Evolutionary conservation across 2,113 vertebrate genomes (phyloP).

Genomic region (Castor canadensis): DNA sequence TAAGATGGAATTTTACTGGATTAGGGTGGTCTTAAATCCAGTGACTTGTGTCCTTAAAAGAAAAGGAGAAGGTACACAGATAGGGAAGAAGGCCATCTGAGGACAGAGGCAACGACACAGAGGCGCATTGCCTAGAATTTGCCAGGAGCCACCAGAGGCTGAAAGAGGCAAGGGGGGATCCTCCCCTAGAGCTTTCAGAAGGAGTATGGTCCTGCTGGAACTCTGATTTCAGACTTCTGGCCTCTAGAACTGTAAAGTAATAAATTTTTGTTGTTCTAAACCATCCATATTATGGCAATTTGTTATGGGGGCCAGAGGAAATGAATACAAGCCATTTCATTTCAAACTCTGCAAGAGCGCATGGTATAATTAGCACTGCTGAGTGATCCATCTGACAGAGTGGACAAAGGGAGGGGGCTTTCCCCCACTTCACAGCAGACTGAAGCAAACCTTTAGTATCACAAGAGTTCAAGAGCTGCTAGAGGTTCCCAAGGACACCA

Average conservation of each 20-base stretch:
- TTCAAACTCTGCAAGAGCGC: not conserved
- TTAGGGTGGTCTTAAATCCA: not conserved
- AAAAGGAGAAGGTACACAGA: not conserved
- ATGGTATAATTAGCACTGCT: not conserved
- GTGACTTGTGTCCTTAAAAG: not conserved
- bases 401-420: not conserved
- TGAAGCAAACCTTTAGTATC: not conserved
- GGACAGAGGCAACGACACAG: not conserved
- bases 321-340: not conserved
- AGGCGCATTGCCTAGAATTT: not conserved
- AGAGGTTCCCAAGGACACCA: not conserved
- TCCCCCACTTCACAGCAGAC: not conserved
- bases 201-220: not conserved
- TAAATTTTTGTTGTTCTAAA: not conserved
- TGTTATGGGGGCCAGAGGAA: not conserved
- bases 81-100: no score
- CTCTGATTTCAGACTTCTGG: not conserved
- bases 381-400: not conserved
- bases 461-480: not conserved
- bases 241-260: not conserved
- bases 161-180: not conserved
- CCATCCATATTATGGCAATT: not conserved
- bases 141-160: not conserved
- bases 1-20: not conserved
- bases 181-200: not conserved